Conservation (phyloP, 2,113 vertebrate species). For the Rhadina sibilatrix region DNA sequence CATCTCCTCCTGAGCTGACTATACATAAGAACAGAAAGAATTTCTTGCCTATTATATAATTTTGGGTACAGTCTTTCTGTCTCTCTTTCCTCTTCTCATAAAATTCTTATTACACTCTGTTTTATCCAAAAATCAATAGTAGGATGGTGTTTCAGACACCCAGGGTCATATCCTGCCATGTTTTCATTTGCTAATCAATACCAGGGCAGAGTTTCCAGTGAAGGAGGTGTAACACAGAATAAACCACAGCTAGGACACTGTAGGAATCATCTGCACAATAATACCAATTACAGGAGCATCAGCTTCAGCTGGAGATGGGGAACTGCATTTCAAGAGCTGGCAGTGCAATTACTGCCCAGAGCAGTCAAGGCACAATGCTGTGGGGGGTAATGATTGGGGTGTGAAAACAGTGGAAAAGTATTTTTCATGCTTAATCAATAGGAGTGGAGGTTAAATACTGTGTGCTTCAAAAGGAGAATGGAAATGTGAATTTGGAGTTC, state of each 20-base stretch:
- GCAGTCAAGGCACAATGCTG: not conserved
- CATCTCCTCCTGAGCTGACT: not conserved
- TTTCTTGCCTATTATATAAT: not conserved
- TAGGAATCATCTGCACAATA: not conserved
- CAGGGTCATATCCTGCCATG: not conserved
- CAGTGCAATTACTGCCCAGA: not conserved
- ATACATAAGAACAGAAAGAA: not conserved
- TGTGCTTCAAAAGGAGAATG: not conserved
- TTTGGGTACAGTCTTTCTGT: not conserved
- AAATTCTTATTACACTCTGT: not conserved
- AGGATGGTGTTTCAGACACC: not conserved
- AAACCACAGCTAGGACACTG: not conserved
- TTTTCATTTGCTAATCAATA: slow-evolving; percentile 25
- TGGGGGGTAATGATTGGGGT: not conserved
- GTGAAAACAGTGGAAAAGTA: not conserved
- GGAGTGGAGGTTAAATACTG: not conserved
- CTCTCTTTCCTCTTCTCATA: not conserved
- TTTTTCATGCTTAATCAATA: not conserved
- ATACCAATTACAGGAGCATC: not conserved
- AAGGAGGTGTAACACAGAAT: not conserved
- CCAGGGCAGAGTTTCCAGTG: not conserved
- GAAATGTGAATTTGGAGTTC: not conserved
- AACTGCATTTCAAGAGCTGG: not conserved
- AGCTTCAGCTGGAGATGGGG: not conserved
- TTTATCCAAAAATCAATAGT: slow-evolving; percentile 5